Evolutionary conservation across 2,113 vertebrate genomes (phyloP), one percentile per base, ranked within the genome.

Genomic region (Apus apus): DNA sequence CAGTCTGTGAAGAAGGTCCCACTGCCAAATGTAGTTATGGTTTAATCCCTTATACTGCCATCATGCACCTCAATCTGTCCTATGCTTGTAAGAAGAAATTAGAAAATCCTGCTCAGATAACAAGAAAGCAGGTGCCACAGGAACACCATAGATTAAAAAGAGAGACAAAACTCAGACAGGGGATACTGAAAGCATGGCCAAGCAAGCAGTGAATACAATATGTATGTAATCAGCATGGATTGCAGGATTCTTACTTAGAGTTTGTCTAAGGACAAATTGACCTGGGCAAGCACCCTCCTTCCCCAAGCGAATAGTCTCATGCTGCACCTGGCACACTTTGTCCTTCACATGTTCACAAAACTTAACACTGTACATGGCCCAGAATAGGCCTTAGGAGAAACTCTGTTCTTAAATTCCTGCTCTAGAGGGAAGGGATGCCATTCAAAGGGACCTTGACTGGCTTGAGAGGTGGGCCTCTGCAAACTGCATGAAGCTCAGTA

Each of bases 291-390:
- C n/a, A 62, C 30, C 21, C 16, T 62, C 34, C 8, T 13, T 46
- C 25, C 6, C 26, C 2, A 0, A 21, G 15, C 7, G 15, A 10
- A 62, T 0, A 0, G 29, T 45, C 34, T 85, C 48, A 81, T 0
- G 1, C 5, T 54, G 14, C 8, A 36, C 6, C 21, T 50, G 13
- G n/a, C 16, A 70, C 9, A 40, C 46, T 38, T 85, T 6, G 22
- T 40, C 61, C 43, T 54, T 58, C 16, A 26, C 32, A 26, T 51
- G 19, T 22, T 48, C 46, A 48, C 46, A 48, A 19, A 48, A 43
- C 9, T 22, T 17, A 9, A 70, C 9, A 90, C 38, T 26, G 5
- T 30, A 29, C 48, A 58, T 72, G 25, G 45, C 29, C 23, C 71
- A 76, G 27, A 74, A 38, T 0, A 64, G 29, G 8, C 23, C 23